These are phyloP conservation scores for Adineta ricciae DNA, from an alignment of 2,888 invertebrate genomes.

Conservation along the genomic window DNA sequence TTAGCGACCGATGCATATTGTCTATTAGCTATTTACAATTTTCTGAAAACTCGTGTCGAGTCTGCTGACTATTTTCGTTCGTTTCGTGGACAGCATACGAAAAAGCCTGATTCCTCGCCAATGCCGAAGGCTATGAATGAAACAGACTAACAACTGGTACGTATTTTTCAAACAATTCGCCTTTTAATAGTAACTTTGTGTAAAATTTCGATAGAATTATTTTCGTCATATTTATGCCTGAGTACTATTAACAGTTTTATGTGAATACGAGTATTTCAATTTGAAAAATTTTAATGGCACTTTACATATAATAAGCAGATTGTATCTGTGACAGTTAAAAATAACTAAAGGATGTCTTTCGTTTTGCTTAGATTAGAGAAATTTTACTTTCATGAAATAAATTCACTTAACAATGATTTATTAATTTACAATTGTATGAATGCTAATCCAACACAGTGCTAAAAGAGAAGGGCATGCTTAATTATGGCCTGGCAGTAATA, in stretches of 20 bases:
- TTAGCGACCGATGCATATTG: neutral
- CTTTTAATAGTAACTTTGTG: too few species aligned
- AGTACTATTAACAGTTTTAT: too few species aligned
- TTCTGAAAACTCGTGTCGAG: neutral
- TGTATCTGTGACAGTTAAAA: too few species aligned
- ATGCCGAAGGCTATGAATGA: neutral
- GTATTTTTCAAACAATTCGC: too few species aligned
- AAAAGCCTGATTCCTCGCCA: neutral
- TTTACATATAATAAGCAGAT: too few species aligned
- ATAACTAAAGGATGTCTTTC: too few species aligned
- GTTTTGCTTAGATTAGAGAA: neutral
- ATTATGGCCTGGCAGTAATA: constrained; percentile 3
- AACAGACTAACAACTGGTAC: neutral
- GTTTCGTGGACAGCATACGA: neutral
- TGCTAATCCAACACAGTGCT: neutral
- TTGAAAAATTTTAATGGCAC: too few species aligned
- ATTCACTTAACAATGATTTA: neutral
- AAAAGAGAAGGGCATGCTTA: neutral
- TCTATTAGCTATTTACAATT: neutral
- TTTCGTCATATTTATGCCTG: too few species aligned
- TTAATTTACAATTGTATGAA: neutral
- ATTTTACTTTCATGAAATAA: neutral
- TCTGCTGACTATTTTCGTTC: neutral
- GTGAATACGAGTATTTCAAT: too few species aligned
- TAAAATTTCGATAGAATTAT: too few species aligned